Conservation (phyloP, 2,888 invertebrate species). For the Drosophila falleni region DNA sequence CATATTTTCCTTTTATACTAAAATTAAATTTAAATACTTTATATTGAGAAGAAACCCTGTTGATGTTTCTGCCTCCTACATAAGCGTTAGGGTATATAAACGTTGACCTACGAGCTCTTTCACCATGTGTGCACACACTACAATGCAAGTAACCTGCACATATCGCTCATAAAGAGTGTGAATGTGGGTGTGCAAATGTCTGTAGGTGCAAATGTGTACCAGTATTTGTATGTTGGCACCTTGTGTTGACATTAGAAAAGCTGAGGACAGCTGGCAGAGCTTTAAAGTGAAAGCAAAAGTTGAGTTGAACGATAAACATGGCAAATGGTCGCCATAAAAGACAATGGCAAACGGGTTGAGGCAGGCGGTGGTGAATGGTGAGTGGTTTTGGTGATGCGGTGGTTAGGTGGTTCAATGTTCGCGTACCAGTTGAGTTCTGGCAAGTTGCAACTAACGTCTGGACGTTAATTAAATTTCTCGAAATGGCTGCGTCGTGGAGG, state of each 20-base stretch:
- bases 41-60: background rate
- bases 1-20: background rate
- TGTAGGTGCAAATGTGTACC: slow-evolving; percentile 6
- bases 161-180: background rate
- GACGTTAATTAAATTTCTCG: slow-evolving; percentile 57
- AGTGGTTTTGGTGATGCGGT: background rate
- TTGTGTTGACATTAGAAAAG: slow-evolving; percentile 42
- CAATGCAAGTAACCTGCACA: slow-evolving; percentile 21
- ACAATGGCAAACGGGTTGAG: slow-evolving; percentile 33
- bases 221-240: slow-evolving; percentile 44
- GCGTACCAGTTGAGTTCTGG: slow-evolving; percentile 11
- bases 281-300: slow-evolving; percentile 55
- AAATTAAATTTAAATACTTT: too few relatives aligned
- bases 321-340: slow-evolving; percentile 42
- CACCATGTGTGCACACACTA: slow-evolving; percentile 3
- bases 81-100: slow-evolving; percentile 9
- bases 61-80: background rate
- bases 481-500: slow-evolving; percentile 19
- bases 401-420: background rate
- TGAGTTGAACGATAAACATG: slow-evolving; percentile 39
- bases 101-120: slow-evolving; percentile 3
- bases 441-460: slow-evolving; percentile 34
- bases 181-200: slow-evolving; percentile 17
- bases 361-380: background rate
- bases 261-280: slow-evolving; percentile 32